Evolutionary conservation across 2,888 invertebrate genomes (phyloP), one percentile per base, ranked within the genome.

Genomic region (Myopa testacea): DNA sequence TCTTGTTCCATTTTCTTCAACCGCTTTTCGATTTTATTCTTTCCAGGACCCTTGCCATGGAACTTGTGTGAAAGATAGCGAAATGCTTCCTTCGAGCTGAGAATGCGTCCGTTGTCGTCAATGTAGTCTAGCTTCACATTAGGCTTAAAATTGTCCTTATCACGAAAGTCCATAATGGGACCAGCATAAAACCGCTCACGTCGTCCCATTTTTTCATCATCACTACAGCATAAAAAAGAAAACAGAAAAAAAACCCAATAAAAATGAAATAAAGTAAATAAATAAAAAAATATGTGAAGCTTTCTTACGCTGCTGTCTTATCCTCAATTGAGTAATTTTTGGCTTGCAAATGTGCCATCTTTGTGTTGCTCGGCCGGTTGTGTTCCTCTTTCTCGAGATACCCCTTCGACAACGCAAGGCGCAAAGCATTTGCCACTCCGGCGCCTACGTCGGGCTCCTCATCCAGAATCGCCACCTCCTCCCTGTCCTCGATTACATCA

Each of bases 11-110:
- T 92, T 90, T 99, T 98, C 90, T 98, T 97, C 90, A 96, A 93
- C 82, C 98, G 92, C 88, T 99, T 99, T 90, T 99, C 99, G 84
- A 94, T 93, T 91, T 99, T 99, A 91, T 98, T 98, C 90, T 99
- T 99, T 76, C 99, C 99, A 34, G 99, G 98, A 3, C 98, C 98
- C 91, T 99, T 99, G 75, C 99, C 99, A 90, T 99, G 99, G 91
- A 99, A 99, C 90, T 98, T 98, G 90, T 98, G 99, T 38, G 97
- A 98, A 76, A 99, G 91, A 91, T 97, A 96, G 82, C 96, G 92
- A 90, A 98, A 99, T 70, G 99, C 99, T 91, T 99, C 99, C 90
- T 99, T 99, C 77, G 95, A 94, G 85, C 95, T 95, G 79, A 99
- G 92, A 83, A 95, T 92, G 77, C 96, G 94, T 0, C 99, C 99